Evolutionary conservation across 2,113 vertebrate species (phyloP).

Genomic region (Pycnonotus jocosus): DNA sequence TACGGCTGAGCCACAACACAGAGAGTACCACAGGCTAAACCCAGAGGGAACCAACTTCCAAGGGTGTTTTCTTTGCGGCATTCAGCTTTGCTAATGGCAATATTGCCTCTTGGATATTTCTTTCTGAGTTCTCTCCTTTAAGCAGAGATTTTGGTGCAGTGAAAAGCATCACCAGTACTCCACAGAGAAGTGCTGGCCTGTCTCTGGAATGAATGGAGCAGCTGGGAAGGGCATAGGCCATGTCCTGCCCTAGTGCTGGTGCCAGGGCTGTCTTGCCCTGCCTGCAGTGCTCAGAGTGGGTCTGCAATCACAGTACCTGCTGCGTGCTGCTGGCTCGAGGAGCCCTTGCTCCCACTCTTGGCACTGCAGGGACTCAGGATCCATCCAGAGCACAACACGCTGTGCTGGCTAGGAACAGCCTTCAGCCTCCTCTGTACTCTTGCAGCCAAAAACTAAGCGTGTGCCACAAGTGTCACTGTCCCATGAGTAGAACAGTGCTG

Average conservation of each 20-base stretch:
- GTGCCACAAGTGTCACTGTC: rapidly evolving
- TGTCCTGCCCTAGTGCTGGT: background rate
- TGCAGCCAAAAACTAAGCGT: background rate
- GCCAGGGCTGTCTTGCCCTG: background rate
- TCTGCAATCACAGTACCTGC: background rate
- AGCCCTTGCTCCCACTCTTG: rapidly evolving
- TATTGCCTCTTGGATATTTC: rapidly evolving
- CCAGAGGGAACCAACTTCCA: background rate
- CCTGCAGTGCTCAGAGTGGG: background rate
- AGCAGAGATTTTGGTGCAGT: background rate
- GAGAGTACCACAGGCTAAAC: background rate
- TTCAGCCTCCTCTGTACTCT: background rate
- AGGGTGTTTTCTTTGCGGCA: background rate
- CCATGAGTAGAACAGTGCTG: rapidly evolving
- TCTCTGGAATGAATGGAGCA: background rate
- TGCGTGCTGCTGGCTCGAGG: rapidly evolving
- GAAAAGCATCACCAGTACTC: background rate
- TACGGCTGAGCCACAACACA: background rate
- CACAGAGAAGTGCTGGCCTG: background rate
- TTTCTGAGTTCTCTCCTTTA: background rate
- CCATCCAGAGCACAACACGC: rapidly evolving
- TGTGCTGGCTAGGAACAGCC: rapidly evolving
- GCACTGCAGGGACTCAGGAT: background rate
- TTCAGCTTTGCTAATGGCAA: background rate
- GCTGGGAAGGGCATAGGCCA: background rate